Base-by-base conservation (phyloP, 2,797 vertebrate species). In the Percopsis omiscomaycus region DNA sequence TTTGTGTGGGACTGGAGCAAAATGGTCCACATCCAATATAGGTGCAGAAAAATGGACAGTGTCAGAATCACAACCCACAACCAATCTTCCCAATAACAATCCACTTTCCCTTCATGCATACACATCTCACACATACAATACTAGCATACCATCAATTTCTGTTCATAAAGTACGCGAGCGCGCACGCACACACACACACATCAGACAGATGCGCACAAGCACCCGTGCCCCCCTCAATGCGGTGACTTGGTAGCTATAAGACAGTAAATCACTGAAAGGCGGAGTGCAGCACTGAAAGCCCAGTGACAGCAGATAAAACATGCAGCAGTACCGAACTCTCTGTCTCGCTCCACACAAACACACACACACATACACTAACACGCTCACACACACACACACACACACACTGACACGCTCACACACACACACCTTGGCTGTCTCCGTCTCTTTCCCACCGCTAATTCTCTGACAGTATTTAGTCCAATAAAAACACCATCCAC, bases 281-380 rank as follows among this genome's bases (percentile, higher is more conserved):
- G 72, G 72, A 78, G 74, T 50, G 56, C 68, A 0, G 64, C 3
- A 27, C 79, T 78, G 85, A 86, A 80, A 84, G 78, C 82, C 83
- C 71, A 8, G 59, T 84, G 90, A 89, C 86, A 89, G 86, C 74
- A 84, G 82, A 91, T 91, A 91, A 91, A 90, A 84, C 83, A 87
- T 64, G 66, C 68, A 71, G 79, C 69, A 37, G 64, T 64, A 45
- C 72, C 55, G 46, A 2, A 61, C 77, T 61, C 71, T 28, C 48
- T 30, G 50, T 22, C 48, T 16, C 55, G 9, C 32, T 37, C 32
- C 32, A 37, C 32, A 8, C 46, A 48, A 11, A 45, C 44, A 45
- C 44, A 12, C 46, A 47, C 14, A 3, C 46, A 12, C 46, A 47
- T 4, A 3, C 46, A 48, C 12, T 13, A 13, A 13, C 2, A 22